Evolutionary conservation across 2,113 vertebrate species (phyloP).

Genomic region (Laticauda laticaudata): DNA sequence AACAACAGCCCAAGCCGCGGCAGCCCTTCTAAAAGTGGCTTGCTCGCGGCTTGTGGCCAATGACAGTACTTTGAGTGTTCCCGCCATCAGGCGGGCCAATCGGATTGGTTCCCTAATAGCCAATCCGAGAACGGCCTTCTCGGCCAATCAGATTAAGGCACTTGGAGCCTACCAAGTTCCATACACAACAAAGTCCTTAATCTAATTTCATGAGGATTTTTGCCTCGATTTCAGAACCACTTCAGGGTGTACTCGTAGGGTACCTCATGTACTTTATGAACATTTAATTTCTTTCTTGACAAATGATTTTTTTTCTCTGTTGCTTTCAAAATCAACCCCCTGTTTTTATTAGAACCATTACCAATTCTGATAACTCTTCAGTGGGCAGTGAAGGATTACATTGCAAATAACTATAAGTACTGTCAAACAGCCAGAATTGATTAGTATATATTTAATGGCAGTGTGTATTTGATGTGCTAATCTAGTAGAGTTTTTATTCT

Average conservation of each 20-base stretch:
- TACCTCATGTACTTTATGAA: not conserved
- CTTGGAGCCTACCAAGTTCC: too few relatives aligned
- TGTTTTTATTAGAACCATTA: not conserved
- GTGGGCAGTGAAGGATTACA: not conserved
- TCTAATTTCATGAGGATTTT: not conserved
- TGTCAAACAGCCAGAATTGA: constrained; percentile 1
- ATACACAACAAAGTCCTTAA: not conserved
- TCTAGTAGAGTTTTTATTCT: constrained; percentile 1
- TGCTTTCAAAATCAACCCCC: not conserved
- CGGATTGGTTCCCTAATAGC: too few relatives aligned
- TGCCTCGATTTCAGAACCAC: not conserved
- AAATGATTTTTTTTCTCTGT: not conserved
- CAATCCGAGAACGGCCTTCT: too few relatives aligned
- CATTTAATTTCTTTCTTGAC: not conserved
- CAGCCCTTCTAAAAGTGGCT: too few relatives aligned
- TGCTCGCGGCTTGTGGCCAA: too few relatives aligned
- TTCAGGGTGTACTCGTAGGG: not conserved
- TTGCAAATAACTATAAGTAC: not conserved
- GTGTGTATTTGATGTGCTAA: not conserved
- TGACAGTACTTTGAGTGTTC: too few relatives aligned
- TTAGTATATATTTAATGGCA: not conserved
- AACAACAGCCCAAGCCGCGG: too few relatives aligned
- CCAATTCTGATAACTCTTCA: constrained; percentile 2
- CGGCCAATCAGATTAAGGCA: too few relatives aligned
- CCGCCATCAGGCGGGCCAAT: too few relatives aligned